Percentiles rank a stretch among this genome's conserved stretches.
These are phyloP conservation scores for Neosalanx taihuensis DNA, from an alignment of 2,797 vertebrate species.

Conservation along the genomic window DNA sequence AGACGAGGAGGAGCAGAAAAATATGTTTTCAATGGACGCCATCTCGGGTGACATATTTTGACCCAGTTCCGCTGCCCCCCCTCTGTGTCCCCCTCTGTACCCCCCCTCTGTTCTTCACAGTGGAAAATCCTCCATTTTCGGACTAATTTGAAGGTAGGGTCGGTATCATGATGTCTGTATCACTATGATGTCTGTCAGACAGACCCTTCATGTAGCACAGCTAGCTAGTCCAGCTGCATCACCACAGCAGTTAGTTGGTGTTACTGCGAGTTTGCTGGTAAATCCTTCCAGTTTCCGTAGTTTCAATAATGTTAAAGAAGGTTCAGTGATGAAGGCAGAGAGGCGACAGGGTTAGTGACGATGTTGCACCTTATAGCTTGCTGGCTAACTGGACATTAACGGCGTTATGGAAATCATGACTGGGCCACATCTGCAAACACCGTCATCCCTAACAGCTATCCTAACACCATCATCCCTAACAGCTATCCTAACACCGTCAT, in stretches of 20 bases:
- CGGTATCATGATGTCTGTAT: constrained; percentile 31
- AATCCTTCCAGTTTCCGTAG: constrained; percentile 36
- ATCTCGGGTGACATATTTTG: constrained; percentile 13
- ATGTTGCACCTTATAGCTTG: neutral
- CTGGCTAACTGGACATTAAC: neutral
- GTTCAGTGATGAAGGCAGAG: neutral
- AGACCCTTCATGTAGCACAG: too few species aligned
- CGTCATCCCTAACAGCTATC: too few species aligned
- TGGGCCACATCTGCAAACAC: too few species aligned
- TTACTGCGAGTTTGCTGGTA: constrained; percentile 53
- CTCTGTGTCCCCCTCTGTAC: too few species aligned
- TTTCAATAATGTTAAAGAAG: neutral
- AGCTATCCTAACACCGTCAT: too few species aligned
- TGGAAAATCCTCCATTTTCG: constrained; percentile 11
- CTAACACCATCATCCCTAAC: too few species aligned
- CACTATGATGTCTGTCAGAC: too few species aligned
- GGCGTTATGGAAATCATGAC: neutral
- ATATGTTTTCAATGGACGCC: constrained; percentile 42
- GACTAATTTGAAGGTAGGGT: constrained; percentile 23
- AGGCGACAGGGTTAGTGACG: neutral
- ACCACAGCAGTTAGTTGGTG: constrained; percentile 37
- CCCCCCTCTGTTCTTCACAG: neutral
- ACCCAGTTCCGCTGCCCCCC: neutral
- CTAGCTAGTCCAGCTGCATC: too few species aligned
- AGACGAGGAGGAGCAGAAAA: neutral